Evolutionary conservation across 2,888 invertebrate genomes (phyloP).

Genomic region (Pantelozetes paolii): DNA sequence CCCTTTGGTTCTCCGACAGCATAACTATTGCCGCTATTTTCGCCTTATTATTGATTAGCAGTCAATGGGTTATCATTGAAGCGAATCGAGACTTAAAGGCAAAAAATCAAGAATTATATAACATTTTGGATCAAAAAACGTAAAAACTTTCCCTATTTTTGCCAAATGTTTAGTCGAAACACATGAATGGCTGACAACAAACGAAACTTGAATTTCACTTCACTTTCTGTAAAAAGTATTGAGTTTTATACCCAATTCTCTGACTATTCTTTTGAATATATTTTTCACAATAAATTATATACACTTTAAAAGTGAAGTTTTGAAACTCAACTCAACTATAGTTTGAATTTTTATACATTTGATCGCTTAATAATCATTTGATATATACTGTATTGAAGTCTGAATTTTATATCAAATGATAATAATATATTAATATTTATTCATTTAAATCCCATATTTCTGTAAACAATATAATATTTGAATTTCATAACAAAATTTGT

Average conservation of each 20-base stretch:
- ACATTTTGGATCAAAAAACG: neutral
- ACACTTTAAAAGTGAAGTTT: too few species aligned
- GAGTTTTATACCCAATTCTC: neutral
- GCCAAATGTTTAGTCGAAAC: neutral
- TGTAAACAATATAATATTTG: too few species aligned
- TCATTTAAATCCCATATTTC: too few species aligned
- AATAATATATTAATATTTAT: too few species aligned
- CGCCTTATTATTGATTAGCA: slow-evolving; percentile 24
- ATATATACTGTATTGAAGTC: too few species aligned
- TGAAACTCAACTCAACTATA: too few species aligned
- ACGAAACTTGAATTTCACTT: neutral
- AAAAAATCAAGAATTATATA: neutral
- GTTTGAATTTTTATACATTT: too few species aligned
- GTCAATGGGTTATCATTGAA: slow-evolving; percentile 3
- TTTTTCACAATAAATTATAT: too few species aligned
- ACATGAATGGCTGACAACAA: neutral
- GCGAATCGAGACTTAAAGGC: slow-evolving; percentile 3
- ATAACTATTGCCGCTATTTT: neutral
- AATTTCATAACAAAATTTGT: too few species aligned
- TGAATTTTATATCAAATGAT: too few species aligned
- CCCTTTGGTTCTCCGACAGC: neutral
- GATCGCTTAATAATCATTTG: too few species aligned
- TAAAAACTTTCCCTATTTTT: neutral
- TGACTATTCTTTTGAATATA: neutral
- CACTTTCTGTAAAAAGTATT: neutral